Percentiles rank a stretch among this genome's conserved stretches.
phyloP scores from a whole-genome alignment of 2,797 vertebrate genomes.

The Benthosema pterotum region DNA sequence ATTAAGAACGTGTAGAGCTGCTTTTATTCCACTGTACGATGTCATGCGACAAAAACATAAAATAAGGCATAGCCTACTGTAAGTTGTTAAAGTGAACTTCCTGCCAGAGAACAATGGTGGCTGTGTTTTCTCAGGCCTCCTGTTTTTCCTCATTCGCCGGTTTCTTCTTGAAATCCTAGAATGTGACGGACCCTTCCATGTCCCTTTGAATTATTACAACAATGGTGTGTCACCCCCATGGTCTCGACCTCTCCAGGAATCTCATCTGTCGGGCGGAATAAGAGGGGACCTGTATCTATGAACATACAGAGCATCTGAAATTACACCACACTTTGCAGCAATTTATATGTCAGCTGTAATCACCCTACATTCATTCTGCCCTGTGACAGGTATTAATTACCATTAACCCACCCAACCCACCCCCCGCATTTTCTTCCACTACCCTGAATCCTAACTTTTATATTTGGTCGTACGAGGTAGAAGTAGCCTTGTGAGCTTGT shows the following conservation, averaged over 20 bases:
- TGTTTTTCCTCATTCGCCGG: conserved; percentile 49
- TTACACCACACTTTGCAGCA: conserved; percentile 78
- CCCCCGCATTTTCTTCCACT: too few relatives aligned
- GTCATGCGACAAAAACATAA: too few relatives aligned
- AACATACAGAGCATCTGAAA: conserved; percentile 76
- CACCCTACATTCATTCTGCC: conserved; percentile 64
- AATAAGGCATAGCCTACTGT: too few relatives aligned
- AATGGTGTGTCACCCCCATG: conserved; percentile 58
- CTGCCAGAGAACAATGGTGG: conserved; percentile 13
- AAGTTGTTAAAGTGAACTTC: conserved; percentile 7
- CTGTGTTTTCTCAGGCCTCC: conserved; percentile 28
- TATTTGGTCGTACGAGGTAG: too few relatives aligned
- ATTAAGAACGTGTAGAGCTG: too few relatives aligned
- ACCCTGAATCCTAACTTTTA: too few relatives aligned
- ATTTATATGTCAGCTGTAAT: conserved; percentile 84
- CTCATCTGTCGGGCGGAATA: conserved; percentile 72
- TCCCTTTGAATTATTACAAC: conserved; percentile 65
- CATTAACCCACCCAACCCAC: conserved; percentile 35
- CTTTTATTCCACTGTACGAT: too few relatives aligned
- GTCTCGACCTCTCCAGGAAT: conserved; percentile 69
- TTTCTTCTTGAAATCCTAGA: conserved; percentile 61
- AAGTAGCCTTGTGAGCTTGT: too few relatives aligned
- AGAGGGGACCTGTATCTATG: conserved; percentile 75
- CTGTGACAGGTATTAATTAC: conserved; percentile 80
- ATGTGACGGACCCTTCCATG: conserved; percentile 61